phyloP scores from a whole-genome alignment of 2,797 vertebrate genomes.

The Lithobates pipiens region DNA sequence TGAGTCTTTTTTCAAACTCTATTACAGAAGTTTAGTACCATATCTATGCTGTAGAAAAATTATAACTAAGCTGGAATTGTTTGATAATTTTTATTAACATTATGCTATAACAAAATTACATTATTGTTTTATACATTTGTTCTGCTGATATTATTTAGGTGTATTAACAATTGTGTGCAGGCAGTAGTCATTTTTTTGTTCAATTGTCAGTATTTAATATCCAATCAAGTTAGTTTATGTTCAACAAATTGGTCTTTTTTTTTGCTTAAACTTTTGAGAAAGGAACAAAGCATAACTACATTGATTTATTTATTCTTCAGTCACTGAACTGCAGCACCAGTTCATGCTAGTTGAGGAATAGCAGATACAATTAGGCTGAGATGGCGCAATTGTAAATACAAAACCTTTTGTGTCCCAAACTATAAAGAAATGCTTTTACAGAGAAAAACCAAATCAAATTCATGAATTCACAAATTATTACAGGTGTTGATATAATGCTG shows the following conservation, averaged over 20 bases:
- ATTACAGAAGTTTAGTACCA: not conserved
- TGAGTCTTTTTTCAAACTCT: slow-evolving; percentile 4
- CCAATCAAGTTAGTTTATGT: not conserved
- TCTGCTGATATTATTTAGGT: not conserved
- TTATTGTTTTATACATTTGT: no score
- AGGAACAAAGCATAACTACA: not conserved
- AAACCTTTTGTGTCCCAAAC: no score
- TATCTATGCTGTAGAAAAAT: not conserved
- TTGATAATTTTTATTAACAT: not conserved
- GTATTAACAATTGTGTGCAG: no score
- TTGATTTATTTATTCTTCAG: no score
- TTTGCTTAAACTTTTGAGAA: not conserved
- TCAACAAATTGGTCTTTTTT: not conserved
- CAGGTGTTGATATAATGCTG: no score
- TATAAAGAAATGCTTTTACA: no score
- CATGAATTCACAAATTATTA: not conserved
- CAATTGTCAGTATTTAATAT: not conserved
- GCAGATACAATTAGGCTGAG: no score
- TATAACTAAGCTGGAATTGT: not conserved
- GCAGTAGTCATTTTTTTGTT: not conserved
- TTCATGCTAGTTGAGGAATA: no score
- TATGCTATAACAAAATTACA: not conserved
- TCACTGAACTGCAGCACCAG: no score
- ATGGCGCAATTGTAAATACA: no score
- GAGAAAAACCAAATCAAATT: not conserved